A percentile compares a stretch with the other conserved stretches of the same genome.
These are phyloP conservation scores for Conomelus anceps DNA, from an alignment of 2,888 invertebrate genomes.

Conservation along the genomic window DNA sequence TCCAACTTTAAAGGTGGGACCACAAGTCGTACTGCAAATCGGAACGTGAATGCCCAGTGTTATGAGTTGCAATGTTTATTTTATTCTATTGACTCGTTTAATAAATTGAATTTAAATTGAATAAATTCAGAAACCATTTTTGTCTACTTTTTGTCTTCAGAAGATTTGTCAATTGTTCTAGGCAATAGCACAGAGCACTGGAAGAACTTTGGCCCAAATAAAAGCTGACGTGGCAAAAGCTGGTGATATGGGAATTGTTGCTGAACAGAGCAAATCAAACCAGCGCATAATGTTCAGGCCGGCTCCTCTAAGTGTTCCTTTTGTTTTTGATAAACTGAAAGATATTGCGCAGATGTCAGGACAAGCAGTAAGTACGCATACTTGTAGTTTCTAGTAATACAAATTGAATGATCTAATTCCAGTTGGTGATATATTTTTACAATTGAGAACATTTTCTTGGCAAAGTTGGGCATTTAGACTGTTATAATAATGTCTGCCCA, in stretches of 20 bases:
- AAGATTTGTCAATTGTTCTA: constrained; percentile 15
- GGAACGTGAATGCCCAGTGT: too few species aligned
- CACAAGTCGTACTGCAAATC: too few species aligned
- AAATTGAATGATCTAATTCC: background rate
- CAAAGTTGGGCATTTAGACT: background rate
- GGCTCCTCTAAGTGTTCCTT: constrained; percentile 62
- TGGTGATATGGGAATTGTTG: constrained; percentile 89
- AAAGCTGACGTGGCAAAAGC: constrained; percentile 60
- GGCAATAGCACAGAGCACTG: constrained; percentile 85
- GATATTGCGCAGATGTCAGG: constrained; percentile 85
- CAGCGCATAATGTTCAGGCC: constrained; percentile 87
- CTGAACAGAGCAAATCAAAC: constrained; percentile 72
- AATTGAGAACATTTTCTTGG: constrained; percentile 14
- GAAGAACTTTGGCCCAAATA: constrained; percentile 72
- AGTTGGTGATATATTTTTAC: constrained; percentile 20
- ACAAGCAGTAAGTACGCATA: constrained; percentile 50
- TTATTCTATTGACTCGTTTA: too few species aligned
- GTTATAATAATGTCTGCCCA: too few species aligned
- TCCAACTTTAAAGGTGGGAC: too few species aligned
- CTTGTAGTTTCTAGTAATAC: background rate
- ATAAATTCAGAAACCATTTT: background rate
- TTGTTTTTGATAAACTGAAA: constrained; percentile 74
- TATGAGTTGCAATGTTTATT: too few species aligned
- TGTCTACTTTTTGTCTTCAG: background rate
- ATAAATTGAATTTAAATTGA: too few species aligned